These are phyloP conservation scores for Nudaria mundana DNA, from an alignment of 2,888 invertebrate genomes.

Conservation along the genomic window DNA sequence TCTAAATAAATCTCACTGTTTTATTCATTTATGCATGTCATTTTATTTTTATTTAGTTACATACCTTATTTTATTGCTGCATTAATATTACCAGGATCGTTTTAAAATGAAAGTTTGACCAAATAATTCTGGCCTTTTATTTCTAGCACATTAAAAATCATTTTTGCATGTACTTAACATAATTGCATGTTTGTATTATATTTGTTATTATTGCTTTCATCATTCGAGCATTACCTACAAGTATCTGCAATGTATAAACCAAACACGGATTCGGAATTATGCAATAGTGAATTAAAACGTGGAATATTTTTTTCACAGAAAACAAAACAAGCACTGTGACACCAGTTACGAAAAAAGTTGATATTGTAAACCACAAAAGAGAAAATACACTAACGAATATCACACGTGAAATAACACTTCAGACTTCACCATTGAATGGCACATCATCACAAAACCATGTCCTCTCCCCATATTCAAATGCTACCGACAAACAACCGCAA, in stretches of 20 bases:
- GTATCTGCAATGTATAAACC: no score
- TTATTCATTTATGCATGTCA: not conserved
- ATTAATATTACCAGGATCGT: not conserved
- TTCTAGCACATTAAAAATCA: no score
- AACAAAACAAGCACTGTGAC: conserved; percentile 40
- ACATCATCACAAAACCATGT: not conserved
- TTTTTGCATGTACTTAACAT: no score
- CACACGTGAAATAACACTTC: not conserved
- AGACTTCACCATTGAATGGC: not conserved
- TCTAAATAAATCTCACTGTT: not conserved
- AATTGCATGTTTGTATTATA: no score
- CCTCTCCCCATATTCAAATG: not conserved
- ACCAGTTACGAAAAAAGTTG: conserved; percentile 28
- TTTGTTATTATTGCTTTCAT: no score
- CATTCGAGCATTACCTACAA: no score
- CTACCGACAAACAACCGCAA: not conserved
- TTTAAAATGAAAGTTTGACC: no score
- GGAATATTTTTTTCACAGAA: conserved; percentile 38
- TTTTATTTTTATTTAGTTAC: no score
- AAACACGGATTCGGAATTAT: no score
- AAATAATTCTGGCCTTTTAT: no score
- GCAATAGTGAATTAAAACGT: no score
- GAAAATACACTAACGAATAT: conserved; percentile 6
- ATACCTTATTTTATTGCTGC: not conserved
- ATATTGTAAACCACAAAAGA: conserved; percentile 11